These are phyloP conservation scores for Phalacrocorax pelagicus DNA, from an alignment of 2,113 vertebrate genomes.

Conservation along the genomic window DNA sequence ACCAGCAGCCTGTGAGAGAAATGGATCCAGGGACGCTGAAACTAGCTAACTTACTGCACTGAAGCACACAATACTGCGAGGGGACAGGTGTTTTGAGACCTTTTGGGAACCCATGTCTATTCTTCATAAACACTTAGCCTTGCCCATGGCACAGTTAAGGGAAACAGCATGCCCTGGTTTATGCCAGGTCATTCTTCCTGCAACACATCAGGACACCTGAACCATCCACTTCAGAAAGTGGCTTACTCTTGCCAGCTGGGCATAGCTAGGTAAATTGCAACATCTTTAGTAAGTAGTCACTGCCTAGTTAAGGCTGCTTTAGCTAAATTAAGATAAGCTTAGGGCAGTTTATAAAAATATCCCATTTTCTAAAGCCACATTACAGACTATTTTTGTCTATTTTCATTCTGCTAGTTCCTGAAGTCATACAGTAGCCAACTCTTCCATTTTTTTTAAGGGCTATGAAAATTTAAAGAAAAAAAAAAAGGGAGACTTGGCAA, in stretches of 20 bases:
- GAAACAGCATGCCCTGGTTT: not conserved
- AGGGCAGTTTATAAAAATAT: not conserved
- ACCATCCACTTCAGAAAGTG: not conserved
- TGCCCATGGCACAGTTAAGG: not conserved
- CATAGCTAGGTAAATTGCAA: not conserved
- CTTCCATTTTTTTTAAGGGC: not conserved
- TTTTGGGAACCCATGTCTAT: not conserved
- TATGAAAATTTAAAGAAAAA: not conserved
- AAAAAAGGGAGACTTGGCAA: not conserved
- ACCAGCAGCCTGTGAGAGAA: not conserved
- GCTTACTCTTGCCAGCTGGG: not conserved
- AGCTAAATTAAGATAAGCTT: not conserved
- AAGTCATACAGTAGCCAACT: not conserved
- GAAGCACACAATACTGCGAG: not conserved
- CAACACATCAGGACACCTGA: rapidly evolving
- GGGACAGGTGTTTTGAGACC: not conserved
- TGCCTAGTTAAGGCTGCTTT: not conserved
- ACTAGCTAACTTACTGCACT: not conserved
- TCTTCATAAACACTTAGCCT: not conserved
- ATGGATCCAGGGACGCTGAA: not conserved
- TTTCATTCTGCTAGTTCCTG: not conserved
- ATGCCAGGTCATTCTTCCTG: not conserved
- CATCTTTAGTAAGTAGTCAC: not conserved
- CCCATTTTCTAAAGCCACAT: not conserved
- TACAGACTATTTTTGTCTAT: not conserved